Percentiles rank a stretch among this genome's conserved stretches.
Evolutionary conservation across 2,888 invertebrate species (phyloP).

Genomic region (Heteropelma amictum): DNA sequence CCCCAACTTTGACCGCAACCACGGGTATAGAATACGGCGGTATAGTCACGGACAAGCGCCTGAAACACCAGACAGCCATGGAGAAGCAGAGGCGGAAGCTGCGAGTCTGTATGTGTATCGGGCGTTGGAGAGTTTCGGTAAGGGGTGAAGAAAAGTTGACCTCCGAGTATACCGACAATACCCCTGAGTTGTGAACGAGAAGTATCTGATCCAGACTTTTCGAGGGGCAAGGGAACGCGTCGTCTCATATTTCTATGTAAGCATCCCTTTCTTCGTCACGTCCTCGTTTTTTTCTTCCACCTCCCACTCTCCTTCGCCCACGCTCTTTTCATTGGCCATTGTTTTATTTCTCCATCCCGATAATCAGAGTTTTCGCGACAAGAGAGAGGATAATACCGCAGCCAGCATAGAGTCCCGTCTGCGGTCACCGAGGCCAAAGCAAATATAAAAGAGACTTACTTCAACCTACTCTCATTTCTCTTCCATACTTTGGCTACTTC

Average conservation of each 20-base stretch:
- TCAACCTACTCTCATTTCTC: neutral
- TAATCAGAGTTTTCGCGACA: conserved; percentile 26
- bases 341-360: conserved; percentile 22
- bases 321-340: conserved; percentile 24
- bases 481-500: conserved; percentile 20
- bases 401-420: conserved; percentile 16
- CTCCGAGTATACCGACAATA: conserved; percentile 33
- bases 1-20: conserved; percentile 24
- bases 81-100: conserved; percentile 8
- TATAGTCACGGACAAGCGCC: conserved; percentile 9
- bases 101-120: neutral
- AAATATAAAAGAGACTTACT: conserved; percentile 36
- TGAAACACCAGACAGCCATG: conserved; percentile 15
- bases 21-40: conserved; percentile 2
- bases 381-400: neutral
- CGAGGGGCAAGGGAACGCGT: neutral
- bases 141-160: conserved; percentile 7
- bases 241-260: conserved; percentile 29
- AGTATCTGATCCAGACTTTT: conserved; percentile 27
- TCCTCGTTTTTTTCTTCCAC: neutral
- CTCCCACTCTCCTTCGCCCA: neutral
- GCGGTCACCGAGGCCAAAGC: conserved; percentile 29
- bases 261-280: no score
- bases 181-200: conserved; percentile 28
- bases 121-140: neutral